phyloP scores from a whole-genome alignment of 2,888 invertebrate species.

The Andrena praecox region DNA sequence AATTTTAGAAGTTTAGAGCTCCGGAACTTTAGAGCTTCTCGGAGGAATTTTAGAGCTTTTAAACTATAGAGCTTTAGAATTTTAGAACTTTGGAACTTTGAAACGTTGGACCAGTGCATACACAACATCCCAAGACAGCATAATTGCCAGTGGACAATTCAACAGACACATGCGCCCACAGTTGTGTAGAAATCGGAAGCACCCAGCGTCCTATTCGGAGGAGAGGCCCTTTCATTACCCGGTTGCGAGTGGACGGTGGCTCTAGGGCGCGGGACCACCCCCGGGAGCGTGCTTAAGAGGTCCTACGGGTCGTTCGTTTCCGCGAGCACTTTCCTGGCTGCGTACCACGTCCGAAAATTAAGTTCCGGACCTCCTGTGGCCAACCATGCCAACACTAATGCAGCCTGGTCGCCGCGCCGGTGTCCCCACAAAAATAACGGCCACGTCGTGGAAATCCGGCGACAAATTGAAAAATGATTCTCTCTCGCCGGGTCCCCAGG shows the following conservation, averaged over 20 bases:
- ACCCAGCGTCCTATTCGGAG: not conserved
- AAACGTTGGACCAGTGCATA: no score
- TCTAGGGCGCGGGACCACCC: conserved; percentile 29
- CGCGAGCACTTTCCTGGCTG: conserved; percentile 40
- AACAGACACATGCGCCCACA: no score
- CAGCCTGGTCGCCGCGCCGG: conserved; percentile 16
- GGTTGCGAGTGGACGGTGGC: not conserved
- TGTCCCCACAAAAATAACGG: conserved; percentile 63
- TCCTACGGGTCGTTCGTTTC: conserved; percentile 40
- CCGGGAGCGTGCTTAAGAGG: conserved; percentile 35
- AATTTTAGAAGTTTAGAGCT: no score
- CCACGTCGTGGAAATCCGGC: conserved; percentile 41
- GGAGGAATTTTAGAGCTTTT: no score
- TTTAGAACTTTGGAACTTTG: no score
- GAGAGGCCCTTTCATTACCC: conserved; percentile 30
- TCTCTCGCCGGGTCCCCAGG: conserved; percentile 3
- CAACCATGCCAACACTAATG: conserved; percentile 52
- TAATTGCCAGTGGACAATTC: no score
- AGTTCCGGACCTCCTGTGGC: conserved; percentile 55
- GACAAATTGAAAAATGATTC: conserved; percentile 70
- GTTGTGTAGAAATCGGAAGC: no score
- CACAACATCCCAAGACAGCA: no score
- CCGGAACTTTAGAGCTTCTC: no score
- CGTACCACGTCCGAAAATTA: conserved; percentile 64
- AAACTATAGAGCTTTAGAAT: no score